Conservation (phyloP, 2,113 vertebrate species). For the Procavia capensis region DNA sequence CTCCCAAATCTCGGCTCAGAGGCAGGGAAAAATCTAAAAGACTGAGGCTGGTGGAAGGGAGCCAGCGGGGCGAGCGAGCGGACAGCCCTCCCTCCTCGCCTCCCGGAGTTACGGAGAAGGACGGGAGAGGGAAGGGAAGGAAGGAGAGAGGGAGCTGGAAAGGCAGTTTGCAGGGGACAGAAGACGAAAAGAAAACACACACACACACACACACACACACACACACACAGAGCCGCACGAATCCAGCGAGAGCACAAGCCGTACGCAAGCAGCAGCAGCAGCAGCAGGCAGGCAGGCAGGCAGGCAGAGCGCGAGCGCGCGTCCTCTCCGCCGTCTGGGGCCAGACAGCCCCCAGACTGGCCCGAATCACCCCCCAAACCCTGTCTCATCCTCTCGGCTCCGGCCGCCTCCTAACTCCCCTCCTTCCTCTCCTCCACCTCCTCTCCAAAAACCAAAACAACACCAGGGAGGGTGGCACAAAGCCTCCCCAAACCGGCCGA, state of each 20-base stretch:
- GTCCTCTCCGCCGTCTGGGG: slow-evolving; percentile 69
- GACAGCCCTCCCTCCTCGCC: slow-evolving; percentile 59
- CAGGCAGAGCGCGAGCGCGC: slow-evolving; percentile 75
- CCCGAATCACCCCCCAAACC: slow-evolving; percentile 66
- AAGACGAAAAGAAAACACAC: slow-evolving; percentile 30
- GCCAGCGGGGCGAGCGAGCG: slow-evolving; percentile 70
- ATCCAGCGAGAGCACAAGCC: slow-evolving; percentile 77
- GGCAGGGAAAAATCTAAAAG: slow-evolving; percentile 58
- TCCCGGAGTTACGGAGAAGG: slow-evolving; percentile 67
- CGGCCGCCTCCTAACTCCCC: slow-evolving; percentile 72
- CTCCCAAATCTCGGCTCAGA: slow-evolving; percentile 72
- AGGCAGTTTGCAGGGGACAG: slow-evolving; percentile 71
- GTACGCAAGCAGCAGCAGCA: slow-evolving; percentile 76
- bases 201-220: slow-evolving; percentile 61
- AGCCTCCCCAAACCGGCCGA: slow-evolving; percentile 77
- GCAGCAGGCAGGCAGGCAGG: too few species aligned
- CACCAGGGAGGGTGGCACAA: slow-evolving; percentile 74
- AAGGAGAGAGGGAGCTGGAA: slow-evolving; percentile 48
- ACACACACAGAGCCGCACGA: slow-evolving; percentile 74
- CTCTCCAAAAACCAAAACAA: slow-evolving; percentile 80
- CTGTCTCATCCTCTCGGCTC: slow-evolving; percentile 71
- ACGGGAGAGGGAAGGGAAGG: slow-evolving; percentile 46
- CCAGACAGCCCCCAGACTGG: slow-evolving; percentile 71
- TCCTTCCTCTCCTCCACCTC: slow-evolving; percentile 74
- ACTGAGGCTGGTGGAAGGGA: slow-evolving; percentile 71